A percentile compares a stretch with the other conserved stretches of the same genome.
phyloP scores from a whole-genome alignment of 2,797 vertebrate genomes.

The Spea hammondii region DNA sequence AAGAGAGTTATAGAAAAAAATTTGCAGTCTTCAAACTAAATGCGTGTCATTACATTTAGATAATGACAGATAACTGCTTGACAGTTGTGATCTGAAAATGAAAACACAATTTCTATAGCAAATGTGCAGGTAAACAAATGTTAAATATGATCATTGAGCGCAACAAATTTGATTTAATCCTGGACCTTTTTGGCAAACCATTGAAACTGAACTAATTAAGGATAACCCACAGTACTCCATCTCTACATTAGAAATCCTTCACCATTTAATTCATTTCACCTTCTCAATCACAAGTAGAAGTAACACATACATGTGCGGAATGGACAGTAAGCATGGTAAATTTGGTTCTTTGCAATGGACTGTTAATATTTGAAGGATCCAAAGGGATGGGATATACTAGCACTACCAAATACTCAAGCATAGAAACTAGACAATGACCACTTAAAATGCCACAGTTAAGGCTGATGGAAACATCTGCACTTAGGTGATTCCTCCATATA shows the following conservation, averaged over 20 bases:
- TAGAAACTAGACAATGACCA: too few relatives aligned
- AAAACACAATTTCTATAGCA: background rate
- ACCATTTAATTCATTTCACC: background rate
- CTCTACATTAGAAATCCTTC: background rate
- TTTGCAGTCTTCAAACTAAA: background rate
- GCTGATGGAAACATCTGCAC: too few relatives aligned
- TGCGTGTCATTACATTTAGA: slow-evolving; percentile 54
- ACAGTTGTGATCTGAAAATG: slow-evolving; percentile 44
- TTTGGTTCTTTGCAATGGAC: too few relatives aligned
- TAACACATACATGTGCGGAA: too few relatives aligned
- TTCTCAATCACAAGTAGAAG: too few relatives aligned
- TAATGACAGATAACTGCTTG: slow-evolving; percentile 50
- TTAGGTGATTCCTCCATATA: too few relatives aligned
- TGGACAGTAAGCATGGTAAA: too few relatives aligned
- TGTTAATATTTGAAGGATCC: too few relatives aligned
- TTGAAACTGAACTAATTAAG: background rate
- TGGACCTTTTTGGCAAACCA: background rate
- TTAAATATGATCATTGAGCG: background rate
- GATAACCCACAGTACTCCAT: background rate
- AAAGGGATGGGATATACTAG: too few relatives aligned
- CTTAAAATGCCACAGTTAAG: too few relatives aligned
- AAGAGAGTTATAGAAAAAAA: background rate
- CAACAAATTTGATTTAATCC: background rate
- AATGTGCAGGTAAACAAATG: background rate
- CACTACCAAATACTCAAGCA: too few relatives aligned